A percentile compares a stretch with the other conserved stretches of the same genome.
Conservation (phyloP, 1,140 invertebrate genomes). For the Anastrepha ludens region DNA sequence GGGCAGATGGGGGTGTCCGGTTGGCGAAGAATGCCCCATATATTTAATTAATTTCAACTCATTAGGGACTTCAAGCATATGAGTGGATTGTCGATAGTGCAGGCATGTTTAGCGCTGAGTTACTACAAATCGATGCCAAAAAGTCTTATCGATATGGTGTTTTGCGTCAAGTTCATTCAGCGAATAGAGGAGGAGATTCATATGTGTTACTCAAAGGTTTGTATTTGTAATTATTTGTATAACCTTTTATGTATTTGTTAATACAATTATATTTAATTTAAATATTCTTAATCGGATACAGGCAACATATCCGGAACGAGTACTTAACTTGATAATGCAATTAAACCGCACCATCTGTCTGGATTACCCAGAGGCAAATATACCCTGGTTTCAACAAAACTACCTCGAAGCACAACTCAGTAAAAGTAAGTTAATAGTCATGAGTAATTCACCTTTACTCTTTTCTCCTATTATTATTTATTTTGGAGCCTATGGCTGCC, state of each 20-base stretch:
- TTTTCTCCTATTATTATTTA: too few relatives aligned
- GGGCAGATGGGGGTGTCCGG: too few relatives aligned
- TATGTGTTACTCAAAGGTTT: constrained; percentile 75
- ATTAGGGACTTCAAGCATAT: constrained; percentile 75
- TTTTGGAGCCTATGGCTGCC: too few relatives aligned
- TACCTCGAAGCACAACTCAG: constrained; percentile 76
- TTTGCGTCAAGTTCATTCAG: constrained; percentile 77
- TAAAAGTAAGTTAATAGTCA: constrained; percentile 62
- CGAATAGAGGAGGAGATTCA: constrained; percentile 76
- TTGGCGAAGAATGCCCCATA: too few relatives aligned
- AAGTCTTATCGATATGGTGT: constrained; percentile 75
- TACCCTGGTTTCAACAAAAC: constrained; percentile 82
- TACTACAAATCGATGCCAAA: constrained; percentile 75
- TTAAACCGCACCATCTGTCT: constrained; percentile 80
- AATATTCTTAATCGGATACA: constrained; percentile 59
- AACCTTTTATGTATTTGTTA: not conserved
- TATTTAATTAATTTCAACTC: not conserved
- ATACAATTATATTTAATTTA: not conserved
- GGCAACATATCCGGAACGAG: constrained; percentile 76
- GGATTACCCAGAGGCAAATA: constrained; percentile 78
- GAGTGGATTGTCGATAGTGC: constrained; percentile 74
- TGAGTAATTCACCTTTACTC: too few relatives aligned
- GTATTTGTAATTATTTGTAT: constrained; percentile 45
- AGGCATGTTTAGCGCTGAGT: constrained; percentile 74
- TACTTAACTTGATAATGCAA: constrained; percentile 77